These are phyloP conservation scores for Pharmacophagus antenor DNA, from an alignment of 2,888 invertebrate species.

Conservation along the genomic window DNA sequence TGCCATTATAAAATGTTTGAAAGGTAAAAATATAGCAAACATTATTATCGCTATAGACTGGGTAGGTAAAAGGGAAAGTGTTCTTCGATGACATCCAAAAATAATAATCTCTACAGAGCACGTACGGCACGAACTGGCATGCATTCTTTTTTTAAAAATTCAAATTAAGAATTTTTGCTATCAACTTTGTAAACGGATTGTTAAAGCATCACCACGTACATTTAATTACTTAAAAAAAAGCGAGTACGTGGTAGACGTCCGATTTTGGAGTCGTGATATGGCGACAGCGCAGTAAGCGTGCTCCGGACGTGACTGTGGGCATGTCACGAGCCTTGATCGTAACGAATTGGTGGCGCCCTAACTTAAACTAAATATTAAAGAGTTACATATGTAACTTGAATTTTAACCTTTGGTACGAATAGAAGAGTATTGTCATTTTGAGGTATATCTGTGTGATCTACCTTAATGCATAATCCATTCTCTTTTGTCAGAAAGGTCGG, in stretches of 20 bases:
- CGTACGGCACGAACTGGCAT: conserved; percentile 4
- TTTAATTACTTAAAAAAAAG: conserved; percentile 45
- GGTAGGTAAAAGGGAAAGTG: too few species aligned
- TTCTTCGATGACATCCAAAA: too few species aligned
- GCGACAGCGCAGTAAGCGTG: conserved; percentile 36
- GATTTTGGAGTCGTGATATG: conserved; percentile 42
- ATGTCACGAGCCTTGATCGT: conserved; percentile 36
- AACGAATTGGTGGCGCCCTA: conserved; percentile 11
- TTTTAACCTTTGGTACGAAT: neutral
- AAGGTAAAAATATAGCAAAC: too few species aligned
- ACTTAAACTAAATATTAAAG: neutral
- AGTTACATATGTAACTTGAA: neutral
- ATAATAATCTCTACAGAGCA: neutral
- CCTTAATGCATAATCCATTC: too few species aligned
- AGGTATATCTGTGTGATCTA: too few species aligned
- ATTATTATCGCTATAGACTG: too few species aligned
- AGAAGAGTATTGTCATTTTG: too few species aligned
- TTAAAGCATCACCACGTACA: conserved; percentile 35
- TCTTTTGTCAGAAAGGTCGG: too few species aligned
- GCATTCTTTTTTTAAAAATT: neutral
- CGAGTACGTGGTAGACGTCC: conserved; percentile 36
- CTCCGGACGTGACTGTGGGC: conserved; percentile 44
- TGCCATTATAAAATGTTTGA: too few species aligned
- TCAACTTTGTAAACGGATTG: conserved; percentile 1
- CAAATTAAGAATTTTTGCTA: conserved; percentile 1